A percentile compares a stretch with the other conserved stretches of the same genome.
These are phyloP conservation scores for Arge pagana DNA, from an alignment of 2,888 invertebrate genomes.

Conservation along the genomic window DNA sequence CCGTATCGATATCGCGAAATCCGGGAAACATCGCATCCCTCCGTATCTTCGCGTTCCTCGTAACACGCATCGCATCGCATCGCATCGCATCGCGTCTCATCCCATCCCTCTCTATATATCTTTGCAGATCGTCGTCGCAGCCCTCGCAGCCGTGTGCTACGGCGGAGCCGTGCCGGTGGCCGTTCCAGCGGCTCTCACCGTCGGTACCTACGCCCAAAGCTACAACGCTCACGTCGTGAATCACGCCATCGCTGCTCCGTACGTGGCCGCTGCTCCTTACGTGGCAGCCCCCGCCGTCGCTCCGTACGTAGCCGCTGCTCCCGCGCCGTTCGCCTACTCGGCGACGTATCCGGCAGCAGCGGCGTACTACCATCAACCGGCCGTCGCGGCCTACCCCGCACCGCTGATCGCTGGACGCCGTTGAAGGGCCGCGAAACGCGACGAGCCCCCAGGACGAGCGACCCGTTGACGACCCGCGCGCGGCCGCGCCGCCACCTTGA, in stretches of 20 bases:
- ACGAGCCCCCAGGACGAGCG: too few relatives aligned
- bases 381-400: conserved; percentile 35
- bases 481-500: too few relatives aligned
- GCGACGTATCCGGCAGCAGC: conserved; percentile 7
- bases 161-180: conserved; percentile 50
- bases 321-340: conserved; percentile 29
- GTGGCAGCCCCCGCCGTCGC: conserved; percentile 41
- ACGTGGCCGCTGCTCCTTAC: conserved; percentile 56
- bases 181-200: conserved; percentile 61
- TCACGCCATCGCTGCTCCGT: conserved; percentile 75
- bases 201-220: conserved; percentile 76
- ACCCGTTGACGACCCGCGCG: too few relatives aligned
- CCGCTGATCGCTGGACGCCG: conserved; percentile 42
- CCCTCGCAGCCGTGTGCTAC: conserved; percentile 45
- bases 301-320: conserved; percentile 40
- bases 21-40: too few relatives aligned
- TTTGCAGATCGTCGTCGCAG: conserved; percentile 45
- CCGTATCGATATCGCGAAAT: too few relatives aligned
- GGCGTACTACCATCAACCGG: conserved; percentile 19
- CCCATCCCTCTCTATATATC: not conserved
- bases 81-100: too few relatives aligned
- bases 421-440: conserved; percentile 27
- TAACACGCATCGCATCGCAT: too few relatives aligned
- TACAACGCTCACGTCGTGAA: conserved; percentile 77
- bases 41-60: too few relatives aligned